Evolutionary conservation across 2,888 invertebrate species (phyloP), one percentile per base, ranked within the genome.

Genomic region (Drosophila neotestacea): DNA sequence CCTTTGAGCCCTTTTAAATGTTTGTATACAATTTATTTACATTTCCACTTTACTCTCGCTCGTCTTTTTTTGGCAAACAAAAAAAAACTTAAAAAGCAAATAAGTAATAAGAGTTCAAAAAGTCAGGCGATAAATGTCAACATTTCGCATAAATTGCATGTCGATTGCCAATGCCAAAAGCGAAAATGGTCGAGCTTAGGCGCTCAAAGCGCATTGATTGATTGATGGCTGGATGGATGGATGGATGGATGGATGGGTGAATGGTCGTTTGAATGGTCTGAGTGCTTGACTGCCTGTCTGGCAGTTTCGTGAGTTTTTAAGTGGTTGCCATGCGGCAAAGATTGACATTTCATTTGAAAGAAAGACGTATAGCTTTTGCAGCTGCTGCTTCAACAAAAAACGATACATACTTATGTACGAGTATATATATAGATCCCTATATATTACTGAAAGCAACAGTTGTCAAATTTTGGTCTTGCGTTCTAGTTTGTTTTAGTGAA

Each of bases 81-180:
- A 41, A 39, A 38, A 51, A 52, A 73, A 80, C 68, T 67, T 52
- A 60, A 79, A 47, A 50, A 30, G 76, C 69, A 81, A 80, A 82
- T 68, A 75, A 50, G 44, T 51, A 52, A 61, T 44, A 65, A 55
- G 39, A 58, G 62, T 46, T 65, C 44, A 41, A 68, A 77, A 70
- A 74, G 78, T 75, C 73, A 70, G 60, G 48, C 85, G 85, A 81
- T 83, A 70, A 87, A 80, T 87, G 87, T 85, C 85, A 85, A 83
- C 85, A 77, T 72, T 86, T 85, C 74, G 86, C 82, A 86, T 85
- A 85, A 86, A 85, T 85, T 86, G 85, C 86, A 83, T 73, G 79
- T 70, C 68, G 79, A 79, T 74, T 74, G 73, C 39, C 60, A 61
- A 58, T 46, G 34, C 38, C 32, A 32, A 47, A 38, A 16, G 36